phyloP scores from a whole-genome alignment of 2,888 invertebrate species.

The Cephus runcator region DNA sequence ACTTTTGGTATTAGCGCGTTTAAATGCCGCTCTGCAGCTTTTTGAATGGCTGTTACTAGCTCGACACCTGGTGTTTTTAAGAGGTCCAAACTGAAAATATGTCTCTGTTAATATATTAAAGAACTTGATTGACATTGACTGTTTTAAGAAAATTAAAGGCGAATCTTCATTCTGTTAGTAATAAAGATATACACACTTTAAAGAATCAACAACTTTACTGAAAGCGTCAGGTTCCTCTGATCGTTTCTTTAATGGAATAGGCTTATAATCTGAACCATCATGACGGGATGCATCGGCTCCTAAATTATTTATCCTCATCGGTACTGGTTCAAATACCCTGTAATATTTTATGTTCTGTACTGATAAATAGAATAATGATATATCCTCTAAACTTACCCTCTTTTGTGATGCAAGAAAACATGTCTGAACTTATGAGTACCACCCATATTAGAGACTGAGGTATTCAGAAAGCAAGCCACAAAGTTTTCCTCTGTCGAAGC shows the following conservation, averaged over 20 bases:
- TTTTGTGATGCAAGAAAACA: constrained; percentile 71
- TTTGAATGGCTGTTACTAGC: constrained; percentile 44
- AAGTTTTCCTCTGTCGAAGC: constrained; percentile 70
- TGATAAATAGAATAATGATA: neutral
- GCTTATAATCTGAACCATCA: constrained; percentile 61
- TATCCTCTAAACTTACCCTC: constrained; percentile 65
- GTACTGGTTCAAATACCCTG: constrained; percentile 53
- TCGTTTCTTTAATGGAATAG: constrained; percentile 44
- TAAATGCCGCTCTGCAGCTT: constrained; percentile 44
- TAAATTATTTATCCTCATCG: constrained; percentile 59
- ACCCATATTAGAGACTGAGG: constrained; percentile 66
- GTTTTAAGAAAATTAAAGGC: too few relatives aligned
- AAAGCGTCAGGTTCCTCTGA: constrained; percentile 48
- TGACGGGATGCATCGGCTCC: constrained; percentile 53
- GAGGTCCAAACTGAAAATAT: constrained; percentile 38
- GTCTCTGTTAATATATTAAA: neutral
- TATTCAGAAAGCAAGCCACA: constrained; percentile 72
- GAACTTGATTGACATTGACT: too few relatives aligned
- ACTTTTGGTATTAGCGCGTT: constrained; percentile 47
- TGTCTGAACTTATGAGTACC: constrained; percentile 75
- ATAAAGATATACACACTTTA: constrained; percentile 24
- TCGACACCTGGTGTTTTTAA: constrained; percentile 36
- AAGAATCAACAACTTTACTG: constrained; percentile 38
- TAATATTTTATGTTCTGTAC: neutral
- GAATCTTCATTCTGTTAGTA: neutral